Percentiles rank a stretch among this genome's conserved stretches.
Evolutionary conservation across 2,113 vertebrate genomes (phyloP).

Genomic region (Notechis scutatus): DNA sequence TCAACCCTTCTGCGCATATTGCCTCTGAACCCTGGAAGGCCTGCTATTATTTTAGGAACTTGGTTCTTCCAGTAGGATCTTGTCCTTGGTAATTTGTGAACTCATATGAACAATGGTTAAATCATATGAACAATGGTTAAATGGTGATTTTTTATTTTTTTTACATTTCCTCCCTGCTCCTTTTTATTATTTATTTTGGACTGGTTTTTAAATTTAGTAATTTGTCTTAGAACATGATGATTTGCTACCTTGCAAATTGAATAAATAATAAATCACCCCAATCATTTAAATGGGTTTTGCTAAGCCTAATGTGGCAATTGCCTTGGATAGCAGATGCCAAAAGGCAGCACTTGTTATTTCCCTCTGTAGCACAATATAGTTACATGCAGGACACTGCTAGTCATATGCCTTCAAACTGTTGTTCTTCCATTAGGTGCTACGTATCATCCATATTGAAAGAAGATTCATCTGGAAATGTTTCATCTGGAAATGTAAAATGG

Average conservation of each 20-base stretch:
- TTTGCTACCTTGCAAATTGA: neutral
- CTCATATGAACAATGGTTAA: neutral
- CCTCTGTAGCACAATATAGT: neutral
- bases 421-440: neutral
- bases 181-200: neutral
- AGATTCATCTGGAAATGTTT: neutral
- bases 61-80: neutral
- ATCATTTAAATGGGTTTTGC: neutral
- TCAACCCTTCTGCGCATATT: neutral
- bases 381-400: neutral
- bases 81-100: neutral
- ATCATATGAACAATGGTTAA: neutral
- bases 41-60: neutral
- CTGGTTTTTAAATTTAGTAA: neutral
- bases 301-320: neutral
- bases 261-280: neutral
- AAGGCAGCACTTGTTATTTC: neutral
- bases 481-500: neutral
- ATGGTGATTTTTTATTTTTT: neutral
- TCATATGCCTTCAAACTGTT: neutral
- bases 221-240: neutral
- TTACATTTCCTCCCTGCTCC: neutral
- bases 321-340: neutral
- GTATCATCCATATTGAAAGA: neutral
- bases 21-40: neutral